Evolutionary conservation across 2,797 vertebrate species (phyloP), one percentile per base, ranked within the genome.

Genomic region (Varecia variegata): DNA sequence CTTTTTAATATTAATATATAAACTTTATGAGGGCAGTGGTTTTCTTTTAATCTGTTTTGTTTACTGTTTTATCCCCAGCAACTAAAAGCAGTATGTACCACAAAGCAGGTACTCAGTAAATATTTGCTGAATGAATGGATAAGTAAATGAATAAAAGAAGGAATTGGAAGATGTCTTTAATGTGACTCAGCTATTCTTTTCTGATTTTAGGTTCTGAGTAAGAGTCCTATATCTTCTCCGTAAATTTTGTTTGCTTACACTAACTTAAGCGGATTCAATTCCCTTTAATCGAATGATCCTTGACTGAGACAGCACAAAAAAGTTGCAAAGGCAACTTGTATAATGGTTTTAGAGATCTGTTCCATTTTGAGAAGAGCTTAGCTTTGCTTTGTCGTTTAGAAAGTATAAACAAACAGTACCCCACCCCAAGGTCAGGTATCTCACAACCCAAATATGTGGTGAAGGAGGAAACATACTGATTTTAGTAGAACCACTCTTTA

Each of bases 131-230:
- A 76, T 88, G 50, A 84, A 43, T 70, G 40, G 35, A 27, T 32
- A 58, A 74, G 25, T 88, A 80, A 80, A 60, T 81, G 67, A 87
- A 83, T 84, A 50, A 85, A 91, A 77, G 70, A 83, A 93, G 23
- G 12, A 85, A 43, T 20, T 76, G 10, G 18, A 77, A 95, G 35
- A 21, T 86, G 45, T 21, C 12, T 81, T 94, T 80, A 12, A 79
- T 38, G 43, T 12, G 50, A 60, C n/a, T 77, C 10, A 74, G 38
- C 50, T 76, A 1, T 68, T 93, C 35, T 56, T 73, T 93, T 23
- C 20, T 35, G 56, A 83, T 10, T 88, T 56, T 84, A 13, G 14
- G 27, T 88, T 89, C 67, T 81, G 32, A 92, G 21, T 38, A 68
- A 76, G n/a, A 50, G 15, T 68, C 30, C 43, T 76, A 0, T 65